Percentiles rank a stretch among this genome's conserved stretches.
Conservation (phyloP, 2,113 vertebrate genomes). For the Gorsachius goisagi region DNA sequence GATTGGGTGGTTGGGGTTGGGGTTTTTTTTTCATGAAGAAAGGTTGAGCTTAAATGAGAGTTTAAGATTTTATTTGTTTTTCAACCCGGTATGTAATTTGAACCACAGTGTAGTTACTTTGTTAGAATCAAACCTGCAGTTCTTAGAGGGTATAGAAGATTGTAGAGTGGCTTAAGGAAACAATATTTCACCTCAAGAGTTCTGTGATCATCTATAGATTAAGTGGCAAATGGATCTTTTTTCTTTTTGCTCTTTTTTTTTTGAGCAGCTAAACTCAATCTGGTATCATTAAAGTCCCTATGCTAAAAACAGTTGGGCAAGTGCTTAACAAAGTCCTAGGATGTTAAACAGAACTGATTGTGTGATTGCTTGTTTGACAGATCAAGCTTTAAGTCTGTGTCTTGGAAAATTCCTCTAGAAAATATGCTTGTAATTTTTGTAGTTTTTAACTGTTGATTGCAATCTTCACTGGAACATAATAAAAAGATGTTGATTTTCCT, state of each 20-base stretch:
- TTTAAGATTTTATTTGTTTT: constrained; percentile 57
- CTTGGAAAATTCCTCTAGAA: neutral
- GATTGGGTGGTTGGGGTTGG: neutral
- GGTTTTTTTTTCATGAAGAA: constrained; percentile 23
- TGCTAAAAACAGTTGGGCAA: neutral
- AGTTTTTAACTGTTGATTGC: neutral
- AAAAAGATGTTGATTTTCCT: neutral
- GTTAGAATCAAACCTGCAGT: neutral
- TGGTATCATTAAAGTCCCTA: neutral
- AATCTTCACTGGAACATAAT: neutral
- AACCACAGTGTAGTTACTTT: constrained; percentile 27
- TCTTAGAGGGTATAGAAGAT: neutral
- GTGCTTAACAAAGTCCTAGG: neutral
- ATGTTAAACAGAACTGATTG: neutral
- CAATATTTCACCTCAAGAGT: neutral
- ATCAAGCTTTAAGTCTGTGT: neutral
- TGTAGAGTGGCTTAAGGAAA: constrained; percentile 20
- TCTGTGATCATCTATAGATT: neutral
- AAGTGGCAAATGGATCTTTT: neutral
- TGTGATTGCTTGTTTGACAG: neutral
- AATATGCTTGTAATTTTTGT: neutral
- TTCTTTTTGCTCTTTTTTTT: neutral
- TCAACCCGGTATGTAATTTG: constrained; percentile 34
- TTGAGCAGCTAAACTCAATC: neutral
- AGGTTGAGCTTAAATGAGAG: constrained; percentile 51